A percentile compares a stretch with the other conserved stretches of the same genome.
Evolutionary conservation across 2,113 vertebrate genomes (phyloP).

Genomic region (Etheostoma spectabile): DNA sequence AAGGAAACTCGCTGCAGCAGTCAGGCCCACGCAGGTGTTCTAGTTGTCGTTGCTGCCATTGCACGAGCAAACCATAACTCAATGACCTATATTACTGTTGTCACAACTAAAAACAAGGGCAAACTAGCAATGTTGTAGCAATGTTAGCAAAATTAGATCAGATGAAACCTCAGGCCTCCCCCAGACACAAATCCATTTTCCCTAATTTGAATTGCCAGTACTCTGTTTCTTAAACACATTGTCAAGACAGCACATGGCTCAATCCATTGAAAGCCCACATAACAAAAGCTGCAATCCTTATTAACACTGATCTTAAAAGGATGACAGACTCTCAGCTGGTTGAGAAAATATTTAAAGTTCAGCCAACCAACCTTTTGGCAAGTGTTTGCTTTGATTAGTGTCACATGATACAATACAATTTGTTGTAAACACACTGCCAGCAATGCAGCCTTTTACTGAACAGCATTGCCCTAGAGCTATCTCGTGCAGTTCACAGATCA

Average conservation of each 20-base stretch:
- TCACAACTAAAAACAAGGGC: not conserved
- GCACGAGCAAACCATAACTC: not conserved
- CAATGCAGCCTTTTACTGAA: slow-evolving; percentile 27
- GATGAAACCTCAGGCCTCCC: not conserved
- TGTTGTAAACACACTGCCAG: slow-evolving; percentile 6
- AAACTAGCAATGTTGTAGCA: not conserved
- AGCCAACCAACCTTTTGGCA: slow-evolving; percentile 12
- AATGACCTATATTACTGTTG: not conserved
- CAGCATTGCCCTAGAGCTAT: not conserved
- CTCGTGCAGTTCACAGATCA: slow-evolving; percentile 27
- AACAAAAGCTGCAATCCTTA: not conserved
- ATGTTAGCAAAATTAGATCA: not conserved
- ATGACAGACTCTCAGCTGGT: not conserved
- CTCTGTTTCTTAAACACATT: not conserved
- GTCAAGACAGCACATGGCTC: not conserved
- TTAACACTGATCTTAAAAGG: not conserved
- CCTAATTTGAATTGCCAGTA: not conserved
- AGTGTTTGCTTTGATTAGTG: slow-evolving; percentile 4
- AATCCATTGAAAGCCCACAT: not conserved
- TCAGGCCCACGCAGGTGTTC: not conserved
- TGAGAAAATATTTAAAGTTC: not conserved
- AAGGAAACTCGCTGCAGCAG: not conserved
- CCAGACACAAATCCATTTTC: not conserved
- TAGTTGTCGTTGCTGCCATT: not conserved
- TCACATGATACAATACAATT: slow-evolving; percentile 2